Evolutionary conservation across 2,797 vertebrate species (phyloP), one percentile per base, ranked within the genome.

Genomic region (Myoxocephalus aenaeus): DNA sequence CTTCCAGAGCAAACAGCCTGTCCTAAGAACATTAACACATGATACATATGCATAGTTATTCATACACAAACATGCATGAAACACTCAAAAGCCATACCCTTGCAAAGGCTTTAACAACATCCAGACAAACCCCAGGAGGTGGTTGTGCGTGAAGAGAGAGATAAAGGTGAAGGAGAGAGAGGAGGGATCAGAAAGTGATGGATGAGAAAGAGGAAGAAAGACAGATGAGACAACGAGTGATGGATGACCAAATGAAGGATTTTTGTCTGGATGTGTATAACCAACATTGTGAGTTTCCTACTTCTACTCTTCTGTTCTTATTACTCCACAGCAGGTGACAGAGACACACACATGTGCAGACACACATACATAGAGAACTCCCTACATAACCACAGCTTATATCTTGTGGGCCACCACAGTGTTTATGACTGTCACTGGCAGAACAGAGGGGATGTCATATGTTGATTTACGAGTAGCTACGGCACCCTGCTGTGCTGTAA

Each of bases 1-100:
- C 90, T 84, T 98, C 97, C 87, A 99, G 90, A 64, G 93, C 90
- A 93, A 99, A 98, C 65, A 93, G 85, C 46, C 89, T 94, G 75
- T 95, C 96, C 97, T 98, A 89, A 12, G 84, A 79, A 87, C 50
- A 32, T 4, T 3, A 85, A 65, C 59, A 82, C 25, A 77, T 18
- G 69, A 73, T 32, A 77, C 53, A 70, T 9, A 38, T 1, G 6
- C 5, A 18, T 11, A 20, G 8, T 51, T 54, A 63, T 59, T 74
- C 32, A 42, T 44, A 57, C 4, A 32, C n/a, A 73, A 32, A 78
- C 51, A 65, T 46, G 25, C 53, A 40, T 14, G 4, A 57, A 78
- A 48, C 46, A 71, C 11, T 69, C 12, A 79, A 58, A 57, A 65
- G 10, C 18, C 73, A 3, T 14, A 11, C 3, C 1, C 29, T n/a